Conservation (phyloP, 2,797 vertebrate genomes). For the Myripristis murdjan region DNA sequence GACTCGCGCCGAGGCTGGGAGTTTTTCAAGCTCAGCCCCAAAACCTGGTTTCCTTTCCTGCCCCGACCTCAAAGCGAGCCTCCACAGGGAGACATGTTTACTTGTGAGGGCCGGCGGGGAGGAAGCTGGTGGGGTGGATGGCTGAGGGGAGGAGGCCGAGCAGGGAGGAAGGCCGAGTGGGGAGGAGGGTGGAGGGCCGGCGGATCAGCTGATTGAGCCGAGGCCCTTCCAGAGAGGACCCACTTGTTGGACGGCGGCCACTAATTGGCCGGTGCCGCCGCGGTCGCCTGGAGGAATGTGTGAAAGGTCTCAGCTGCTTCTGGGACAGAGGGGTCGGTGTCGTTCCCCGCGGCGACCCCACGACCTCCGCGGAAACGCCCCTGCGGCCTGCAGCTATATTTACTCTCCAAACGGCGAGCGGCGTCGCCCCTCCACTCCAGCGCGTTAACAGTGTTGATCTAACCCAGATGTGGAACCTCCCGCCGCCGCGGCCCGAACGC, state of each 20-base stretch:
- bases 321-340: conserved; percentile 60
- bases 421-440: conserved; percentile 11
- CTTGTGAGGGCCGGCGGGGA: conserved; percentile 33
- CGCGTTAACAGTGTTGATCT: conserved; percentile 67
- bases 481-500: too few relatives aligned
- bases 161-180: too few relatives aligned
- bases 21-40: conserved; percentile 38
- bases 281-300: conserved; percentile 68
- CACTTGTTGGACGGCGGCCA: conserved; percentile 61
- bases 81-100: conserved; percentile 27
- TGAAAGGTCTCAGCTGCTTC: conserved; percentile 64
- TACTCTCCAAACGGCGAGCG: conserved; percentile 34
- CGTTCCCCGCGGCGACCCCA: conserved; percentile 51
- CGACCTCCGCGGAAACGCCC: conserved; percentile 45
- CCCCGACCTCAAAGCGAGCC: conserved; percentile 34
- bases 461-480: too few relatives aligned
- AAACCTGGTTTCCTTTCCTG: conserved; percentile 35
- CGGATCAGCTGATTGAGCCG: conserved; percentile 48
- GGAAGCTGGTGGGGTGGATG: too few relatives aligned
- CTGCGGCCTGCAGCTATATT: conserved; percentile 49
- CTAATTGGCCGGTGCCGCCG: conserved; percentile 69
- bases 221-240: conserved; percentile 49
- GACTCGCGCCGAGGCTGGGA: too few relatives aligned
- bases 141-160: too few relatives aligned
- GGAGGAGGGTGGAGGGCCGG: too few relatives aligned